Evolutionary conservation across 2,888 invertebrate species (phyloP), one percentile per base, ranked within the genome.

Genomic region (Amblyteles armatorius): DNA sequence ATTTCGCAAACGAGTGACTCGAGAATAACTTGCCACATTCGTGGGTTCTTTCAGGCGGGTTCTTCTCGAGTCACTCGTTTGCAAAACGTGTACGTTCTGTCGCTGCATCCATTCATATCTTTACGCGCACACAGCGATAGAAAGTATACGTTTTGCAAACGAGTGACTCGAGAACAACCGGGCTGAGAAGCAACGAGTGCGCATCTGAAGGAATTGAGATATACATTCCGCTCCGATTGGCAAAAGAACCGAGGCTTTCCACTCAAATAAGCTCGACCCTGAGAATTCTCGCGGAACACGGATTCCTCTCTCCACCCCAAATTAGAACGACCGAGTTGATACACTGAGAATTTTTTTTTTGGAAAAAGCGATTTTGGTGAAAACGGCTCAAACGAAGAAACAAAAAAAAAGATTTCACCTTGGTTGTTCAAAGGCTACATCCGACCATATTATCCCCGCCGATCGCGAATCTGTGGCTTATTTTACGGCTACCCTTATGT

Each of bases 321-420:
- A 87, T 87, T 87, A 85, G 83, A 80, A 3, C 82, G 77, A 83
- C 82, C 67, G 69, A 77, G 73, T 73, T 57, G 40, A 60, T 77
- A 72, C 26, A 3, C 26, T 3, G 26, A 26, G n/a, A n/a, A n/a
- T n/a, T n/a, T n/a, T n/a, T n/a, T n/a, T n/a, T n/a, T n/a, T n/a
- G n/a, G n/a, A n/a, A n/a, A n/a, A n/a, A n/a, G n/a, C 81, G 87
- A 83, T 83, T 82, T 78, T 79, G 82, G 85, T 85, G 13, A 48
- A 3, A 48, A 48, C 3, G 16, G 16, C 44, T 16, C 16, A 11
- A 16, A 48, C 0, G 44, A 16, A 48, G 4, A 48, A 48, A 48
- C 1, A 48, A 48, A 48, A 48, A 40, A 11, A 40, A 11, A 9
- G 11, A 40, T 3, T 4, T 48, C 44, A 4, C 44, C 3, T 3